Base-by-base conservation (phyloP, 1,140 invertebrate genomes). In the Dufourea novaeangliae region DNA sequence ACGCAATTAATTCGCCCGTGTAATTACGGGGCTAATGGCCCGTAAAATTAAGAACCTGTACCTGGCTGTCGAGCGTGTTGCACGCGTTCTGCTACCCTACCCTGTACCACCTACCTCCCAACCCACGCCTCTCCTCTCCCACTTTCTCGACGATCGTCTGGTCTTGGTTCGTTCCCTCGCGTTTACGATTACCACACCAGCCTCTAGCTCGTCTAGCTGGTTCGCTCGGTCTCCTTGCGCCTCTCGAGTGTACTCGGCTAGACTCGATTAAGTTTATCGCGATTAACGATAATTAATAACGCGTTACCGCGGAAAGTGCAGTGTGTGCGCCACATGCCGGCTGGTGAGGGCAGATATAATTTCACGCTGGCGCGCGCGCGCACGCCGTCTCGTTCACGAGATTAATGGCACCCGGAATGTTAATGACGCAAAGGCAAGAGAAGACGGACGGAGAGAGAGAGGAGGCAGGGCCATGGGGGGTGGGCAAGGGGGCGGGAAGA, bases 41-140 rank as follows among this genome's bases (percentile, higher is more conserved):
- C 86, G 84, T 90, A 86, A 90, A 89, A 90, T 90, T 89, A 89
- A 90, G 86, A 88, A 89, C 81, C 84, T 79, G 86, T 87, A 87
- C 84, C 75, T 76, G 81, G 52, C 63, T 75, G 57, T 82, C 69
- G 68, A 70, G 80, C 74, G 75, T 74, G 80, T 86, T 83, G 76
- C 79, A 86, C 84, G 71, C 79, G 78, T 75, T 78, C 70, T 70
- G 52, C 76, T 79, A 81, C 78, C 77, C 41, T 72, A n/a, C 62
- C 70, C 46, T 50, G 72, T 61, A 59, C 34, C 56, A 41, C 27
- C 27, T 74, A n/a, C 41, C 70, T 68, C 68, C 12, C 12, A 8
- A 0, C 41, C 12, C 0, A 11, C 25, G 1, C 20, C 29, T 44
- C 25, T 50, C 11, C 14, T 34, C 32, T 50, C 20, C 37, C 10